Evolutionary conservation across 2,888 invertebrate species (phyloP).

Genomic region (Ornithoptera priamus): DNA sequence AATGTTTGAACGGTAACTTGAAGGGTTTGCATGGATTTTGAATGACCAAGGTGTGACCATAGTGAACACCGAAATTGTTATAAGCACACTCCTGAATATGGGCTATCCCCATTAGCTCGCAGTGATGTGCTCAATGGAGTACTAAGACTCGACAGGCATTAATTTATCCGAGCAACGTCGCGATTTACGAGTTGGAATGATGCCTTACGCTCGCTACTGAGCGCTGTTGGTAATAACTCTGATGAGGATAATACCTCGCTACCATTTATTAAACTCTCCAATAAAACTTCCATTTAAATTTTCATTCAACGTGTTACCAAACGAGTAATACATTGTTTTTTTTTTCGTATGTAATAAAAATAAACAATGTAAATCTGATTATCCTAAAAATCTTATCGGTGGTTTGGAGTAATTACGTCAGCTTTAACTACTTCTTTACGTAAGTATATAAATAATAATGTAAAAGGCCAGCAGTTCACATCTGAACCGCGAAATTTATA

Average conservation of each 20-base stretch:
- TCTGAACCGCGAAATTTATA: no score
- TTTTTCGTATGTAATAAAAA: no score
- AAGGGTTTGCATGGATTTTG: no score
- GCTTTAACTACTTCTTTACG: no score
- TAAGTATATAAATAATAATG: no score
- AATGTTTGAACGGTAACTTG: no score
- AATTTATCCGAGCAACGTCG: slow-evolving; percentile 49
- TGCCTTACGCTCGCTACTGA: slow-evolving; percentile 37
- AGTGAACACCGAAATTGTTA: no score
- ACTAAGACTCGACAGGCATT: slow-evolving; percentile 46
- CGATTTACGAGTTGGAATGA: slow-evolving; percentile 47
- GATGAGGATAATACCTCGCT: slow-evolving; percentile 21
- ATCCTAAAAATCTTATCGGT: no score
- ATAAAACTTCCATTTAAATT: slow-evolving; percentile 10
- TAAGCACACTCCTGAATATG: slow-evolving; percentile 48
- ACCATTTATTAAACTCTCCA: slow-evolving; percentile 19
- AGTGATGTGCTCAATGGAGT: slow-evolving; percentile 35
- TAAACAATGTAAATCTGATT: no score
- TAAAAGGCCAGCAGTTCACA: no score
- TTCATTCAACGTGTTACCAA: background rate
- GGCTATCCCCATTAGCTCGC: slow-evolving; percentile 23
- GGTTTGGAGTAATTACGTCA: no score
- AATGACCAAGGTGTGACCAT: no score
- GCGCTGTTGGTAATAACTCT: slow-evolving; percentile 31
- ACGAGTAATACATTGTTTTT: background rate